Evolutionary conservation across 2,113 vertebrate genomes (phyloP), one percentile per base, ranked within the genome.

Genomic region (Pica pica): DNA sequence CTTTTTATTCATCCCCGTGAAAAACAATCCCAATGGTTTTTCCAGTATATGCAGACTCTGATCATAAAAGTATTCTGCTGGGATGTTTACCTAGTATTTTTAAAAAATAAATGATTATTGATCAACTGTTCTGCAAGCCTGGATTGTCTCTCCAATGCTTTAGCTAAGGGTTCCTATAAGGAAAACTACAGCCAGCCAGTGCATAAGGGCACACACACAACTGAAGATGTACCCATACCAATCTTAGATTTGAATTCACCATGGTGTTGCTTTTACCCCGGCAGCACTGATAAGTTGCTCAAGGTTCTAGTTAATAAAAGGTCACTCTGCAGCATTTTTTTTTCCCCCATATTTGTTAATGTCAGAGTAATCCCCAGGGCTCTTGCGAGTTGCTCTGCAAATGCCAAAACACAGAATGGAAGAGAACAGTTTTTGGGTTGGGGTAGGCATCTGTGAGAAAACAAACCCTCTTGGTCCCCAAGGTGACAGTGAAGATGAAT

Each of bases 231-330:
- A 92, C 26, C 27, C 4, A 50, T 33, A 86, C 50, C 10, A 35
- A 55, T 63, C 77, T 67, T 35, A 55, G 82, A 67, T 87, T 56
- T 60, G 16, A 78, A 74, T 76, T 56, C 24, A n/a, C 22, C 24
- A 26, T 7, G 7, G 52, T 78, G 83, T 52, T 84, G 52, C 47
- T 78, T 89, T 63, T 86, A 86, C 21, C 30, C 44, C 44, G 87
- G 60, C 47, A 63, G 60, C 65, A 83, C 59, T 42, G 67, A 8
- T 68, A 73, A 74, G 33, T 63, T 83, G 64, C 89, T 90, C 74
- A 77, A 83, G 71, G 82, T 93, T 82, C 81, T 57, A 88, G 83
- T 53, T 92, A 93, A 70, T 65, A 80, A 95, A 97, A 97, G 96
- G 96, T 96, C 93, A 97, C 41, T 87, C 77, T 19, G 24, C 18